Conservation (phyloP, 2,888 invertebrate genomes). For the Lamproptera curius region DNA sequence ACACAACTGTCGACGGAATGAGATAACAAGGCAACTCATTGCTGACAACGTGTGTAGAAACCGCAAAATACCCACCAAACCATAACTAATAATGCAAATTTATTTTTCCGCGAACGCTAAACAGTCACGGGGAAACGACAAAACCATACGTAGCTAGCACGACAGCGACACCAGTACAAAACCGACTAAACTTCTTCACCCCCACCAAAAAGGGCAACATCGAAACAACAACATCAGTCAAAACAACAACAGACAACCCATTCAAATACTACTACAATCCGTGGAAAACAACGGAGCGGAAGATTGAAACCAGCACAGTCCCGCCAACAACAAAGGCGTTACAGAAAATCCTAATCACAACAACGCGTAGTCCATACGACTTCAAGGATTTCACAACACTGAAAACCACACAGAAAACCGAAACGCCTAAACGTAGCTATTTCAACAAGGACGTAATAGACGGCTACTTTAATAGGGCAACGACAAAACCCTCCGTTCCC, state of each 20-base stretch:
- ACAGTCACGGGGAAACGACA: constrained; percentile 70
- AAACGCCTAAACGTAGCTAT: constrained; percentile 50
- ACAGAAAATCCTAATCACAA: constrained; percentile 65
- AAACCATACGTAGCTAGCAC: constrained; percentile 66
- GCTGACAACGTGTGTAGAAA: constrained; percentile 51
- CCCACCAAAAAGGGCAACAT: constrained; percentile 31
- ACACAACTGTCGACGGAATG: constrained; percentile 47
- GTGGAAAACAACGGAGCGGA: constrained; percentile 28
- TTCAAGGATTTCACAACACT: constrained; percentile 67
- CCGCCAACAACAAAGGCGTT: constrained; percentile 37
- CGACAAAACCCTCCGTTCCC: constrained; percentile 74
- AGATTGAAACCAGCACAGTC: constrained; percentile 45
- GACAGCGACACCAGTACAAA: constrained; percentile 40
- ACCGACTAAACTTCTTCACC: constrained; percentile 42
- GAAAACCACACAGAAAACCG: constrained; percentile 45
- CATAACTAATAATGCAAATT: constrained; percentile 54
- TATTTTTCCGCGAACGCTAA: constrained; percentile 43
- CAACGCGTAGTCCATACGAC: constrained; percentile 78
- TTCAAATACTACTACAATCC: constrained; percentile 41
- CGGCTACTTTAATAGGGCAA: constrained; percentile 56
- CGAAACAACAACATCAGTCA: constrained; percentile 28
- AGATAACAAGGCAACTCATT: constrained; percentile 51
- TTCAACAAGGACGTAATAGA: constrained; percentile 60
- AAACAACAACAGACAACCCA: constrained; percentile 42
- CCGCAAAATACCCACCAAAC: constrained; percentile 29